Conservation (phyloP, 1,140 invertebrate species). For the Campoletis sonorensis region DNA sequence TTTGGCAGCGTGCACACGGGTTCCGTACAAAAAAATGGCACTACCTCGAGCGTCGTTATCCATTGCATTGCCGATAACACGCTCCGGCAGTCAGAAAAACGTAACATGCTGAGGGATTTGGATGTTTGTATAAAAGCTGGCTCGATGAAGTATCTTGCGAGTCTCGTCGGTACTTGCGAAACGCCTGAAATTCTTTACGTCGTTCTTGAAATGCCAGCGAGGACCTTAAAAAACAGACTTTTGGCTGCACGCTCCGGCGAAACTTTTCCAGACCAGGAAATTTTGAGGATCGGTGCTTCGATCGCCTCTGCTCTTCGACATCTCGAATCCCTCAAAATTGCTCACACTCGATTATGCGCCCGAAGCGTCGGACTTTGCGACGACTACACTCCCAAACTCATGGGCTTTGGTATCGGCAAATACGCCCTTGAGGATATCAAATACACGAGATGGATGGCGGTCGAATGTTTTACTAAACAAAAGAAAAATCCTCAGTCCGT, state of each 20-base stretch:
- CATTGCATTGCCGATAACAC: slow-evolving; percentile 79
- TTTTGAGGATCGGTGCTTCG: slow-evolving; percentile 80
- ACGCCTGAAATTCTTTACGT: slow-evolving; percentile 84
- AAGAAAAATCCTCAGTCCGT: slow-evolving; percentile 84
- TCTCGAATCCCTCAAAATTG: slow-evolving; percentile 78
- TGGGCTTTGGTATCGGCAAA: slow-evolving; percentile 83
- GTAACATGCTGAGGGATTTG: slow-evolving; percentile 84
- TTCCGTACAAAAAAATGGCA: slow-evolving; percentile 79
- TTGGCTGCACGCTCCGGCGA: slow-evolving; percentile 81
- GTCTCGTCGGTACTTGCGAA: slow-evolving; percentile 88
- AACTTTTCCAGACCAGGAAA: slow-evolving; percentile 78
- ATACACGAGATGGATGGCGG: slow-evolving; percentile 86
- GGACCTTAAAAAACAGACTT: slow-evolving; percentile 83
- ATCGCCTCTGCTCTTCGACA: slow-evolving; percentile 76
- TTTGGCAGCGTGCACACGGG: slow-evolving; percentile 86
- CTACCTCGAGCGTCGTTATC: slow-evolving; percentile 64
- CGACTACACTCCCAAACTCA: slow-evolving; percentile 82
- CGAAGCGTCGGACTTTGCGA: slow-evolving; percentile 82
- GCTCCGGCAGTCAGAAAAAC: slow-evolving; percentile 80
- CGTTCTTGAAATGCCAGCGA: slow-evolving; percentile 81
- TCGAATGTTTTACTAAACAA: slow-evolving; percentile 84
- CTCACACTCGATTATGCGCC: slow-evolving; percentile 84
- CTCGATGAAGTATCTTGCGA: slow-evolving; percentile 83
- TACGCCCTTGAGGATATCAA: slow-evolving; percentile 77
- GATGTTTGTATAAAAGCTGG: slow-evolving; percentile 83